Evolutionary conservation across 2,888 invertebrate genomes (phyloP).

Genomic region (Pyrochroa serraticornis): DNA sequence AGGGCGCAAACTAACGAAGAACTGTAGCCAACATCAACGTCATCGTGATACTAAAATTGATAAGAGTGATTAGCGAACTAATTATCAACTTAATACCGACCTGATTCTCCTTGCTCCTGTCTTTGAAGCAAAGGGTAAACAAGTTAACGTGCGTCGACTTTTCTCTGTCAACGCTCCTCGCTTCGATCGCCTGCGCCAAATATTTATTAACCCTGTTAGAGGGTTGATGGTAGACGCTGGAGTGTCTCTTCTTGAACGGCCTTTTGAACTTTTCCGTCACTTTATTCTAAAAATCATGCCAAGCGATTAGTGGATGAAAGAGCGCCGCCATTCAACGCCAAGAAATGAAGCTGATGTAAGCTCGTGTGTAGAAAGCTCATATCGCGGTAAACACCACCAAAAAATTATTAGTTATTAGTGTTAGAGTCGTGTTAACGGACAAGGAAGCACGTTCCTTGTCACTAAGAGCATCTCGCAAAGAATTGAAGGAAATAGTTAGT

Average conservation of each 20-base stretch:
- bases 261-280: slow-evolving; percentile 87
- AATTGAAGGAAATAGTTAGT: slow-evolving; percentile 8
- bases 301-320: slow-evolving; percentile 18
- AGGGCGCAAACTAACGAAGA: slow-evolving; percentile 81
- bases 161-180: slow-evolving; percentile 87
- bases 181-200: slow-evolving; percentile 88
- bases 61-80: background rate
- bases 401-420: slow-evolving; percentile 3
- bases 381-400: no score
- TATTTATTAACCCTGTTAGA: slow-evolving; percentile 92
- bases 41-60: slow-evolving; percentile 77
- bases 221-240: slow-evolving; percentile 85
- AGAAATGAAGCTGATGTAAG: background rate
- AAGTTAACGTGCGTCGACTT: slow-evolving; percentile 88
- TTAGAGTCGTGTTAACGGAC: slow-evolving; percentile 8
- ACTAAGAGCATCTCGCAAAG: slow-evolving; percentile 1
- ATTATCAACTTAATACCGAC: slow-evolving; percentile 56
- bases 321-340: slow-evolving; percentile 3
- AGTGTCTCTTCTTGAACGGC: slow-evolving; percentile 86
- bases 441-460: background rate
- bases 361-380: no score
- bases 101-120: slow-evolving; percentile 81
- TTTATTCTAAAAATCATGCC: slow-evolving; percentile 69
- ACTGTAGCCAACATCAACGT: slow-evolving; percentile 85
- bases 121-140: slow-evolving; percentile 84